Evolutionary conservation across 2,888 invertebrate species (phyloP), one percentile per base, ranked within the genome.

Genomic region (Oscheius sp.): DNA sequence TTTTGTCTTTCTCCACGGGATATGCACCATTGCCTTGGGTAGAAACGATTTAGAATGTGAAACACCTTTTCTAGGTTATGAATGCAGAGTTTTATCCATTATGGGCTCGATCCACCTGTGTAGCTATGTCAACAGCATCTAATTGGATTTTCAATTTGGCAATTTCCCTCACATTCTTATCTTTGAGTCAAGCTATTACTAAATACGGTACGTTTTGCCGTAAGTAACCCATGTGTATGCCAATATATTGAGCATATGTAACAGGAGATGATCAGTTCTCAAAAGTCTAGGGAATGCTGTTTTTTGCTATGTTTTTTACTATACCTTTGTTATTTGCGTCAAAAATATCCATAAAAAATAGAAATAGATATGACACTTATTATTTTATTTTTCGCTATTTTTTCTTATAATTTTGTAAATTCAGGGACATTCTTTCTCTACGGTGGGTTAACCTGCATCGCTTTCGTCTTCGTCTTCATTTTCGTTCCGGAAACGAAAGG

Each of bases 401-500:
- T n/a, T n/a, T n/a, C n/a, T n/a, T n/a, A n/a, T n/a, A 17, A 45
- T 8, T 8, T 8, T 36, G 22, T 2, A 5, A 26, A 50, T 36
- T 38, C 77, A 88, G 89, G 89, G 51, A 87, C 89, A 2, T 90
- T 90, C 83, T 89, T 88, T 84, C 79, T 90, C 67, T 90, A 90
- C 84, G 86, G 88, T 24, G 87, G 86, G 1, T 82, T 89, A n/a
- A 88, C 89, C 0, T 67, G 86, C 1, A 36, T 88, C 0, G 89
- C 88, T 0, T 75, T 88, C n/a, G 30, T 89, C 1, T 86, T 89
- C 70, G 86, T 90, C 70, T 86, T 80, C 50, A 72, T 87, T 22
- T 84, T 87, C 28, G 85, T 90, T 57, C 90, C 90, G 1, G 90
- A 90, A 80, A 90, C 90, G 0, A 88, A 87, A 78, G 89, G 89